Evolutionary conservation across 2,113 vertebrate species (phyloP).

Genomic region (Hyaena hyaena): DNA sequence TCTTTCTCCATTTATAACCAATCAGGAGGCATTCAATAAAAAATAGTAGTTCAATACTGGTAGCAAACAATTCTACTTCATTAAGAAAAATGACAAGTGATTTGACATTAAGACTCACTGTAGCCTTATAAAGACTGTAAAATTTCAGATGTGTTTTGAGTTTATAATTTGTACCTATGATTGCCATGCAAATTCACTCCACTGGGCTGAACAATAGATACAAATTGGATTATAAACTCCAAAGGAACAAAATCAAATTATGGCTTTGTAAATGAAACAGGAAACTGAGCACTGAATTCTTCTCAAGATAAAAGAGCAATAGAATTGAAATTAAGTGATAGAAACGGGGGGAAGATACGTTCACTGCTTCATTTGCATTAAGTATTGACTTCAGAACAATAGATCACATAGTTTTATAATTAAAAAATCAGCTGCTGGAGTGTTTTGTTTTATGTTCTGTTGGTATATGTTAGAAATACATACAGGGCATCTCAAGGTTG

Average conservation of each 20-base stretch:
- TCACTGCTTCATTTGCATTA: neutral
- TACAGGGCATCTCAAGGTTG: neutral
- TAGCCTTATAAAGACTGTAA: conserved; percentile 28
- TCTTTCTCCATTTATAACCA: conserved; percentile 28
- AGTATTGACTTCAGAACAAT: neutral
- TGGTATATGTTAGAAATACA: neutral
- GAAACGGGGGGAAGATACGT: neutral
- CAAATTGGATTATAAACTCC: conserved; percentile 59
- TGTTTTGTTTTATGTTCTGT: neutral
- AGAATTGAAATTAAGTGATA: conserved; percentile 41
- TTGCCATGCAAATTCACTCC: conserved; percentile 50
- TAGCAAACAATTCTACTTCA: conserved; percentile 40
- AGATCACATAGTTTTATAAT: neutral
- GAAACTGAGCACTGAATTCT: conserved; percentile 36
- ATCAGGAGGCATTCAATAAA: neutral
- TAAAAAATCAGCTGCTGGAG: neutral
- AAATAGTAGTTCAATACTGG: neutral
- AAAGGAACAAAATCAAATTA: conserved; percentile 58
- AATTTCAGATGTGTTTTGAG: conserved; percentile 12
- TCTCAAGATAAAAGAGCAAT: conserved; percentile 31
- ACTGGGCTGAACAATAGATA: conserved; percentile 42
- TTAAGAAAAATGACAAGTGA: conserved; percentile 35
- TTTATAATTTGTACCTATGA: conserved; percentile 43
- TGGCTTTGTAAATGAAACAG: conserved; percentile 62
- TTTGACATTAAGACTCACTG: neutral